Evolutionary conservation across 2,797 vertebrate species (phyloP).

Genomic region (Phoxinus dragarum): DNA sequence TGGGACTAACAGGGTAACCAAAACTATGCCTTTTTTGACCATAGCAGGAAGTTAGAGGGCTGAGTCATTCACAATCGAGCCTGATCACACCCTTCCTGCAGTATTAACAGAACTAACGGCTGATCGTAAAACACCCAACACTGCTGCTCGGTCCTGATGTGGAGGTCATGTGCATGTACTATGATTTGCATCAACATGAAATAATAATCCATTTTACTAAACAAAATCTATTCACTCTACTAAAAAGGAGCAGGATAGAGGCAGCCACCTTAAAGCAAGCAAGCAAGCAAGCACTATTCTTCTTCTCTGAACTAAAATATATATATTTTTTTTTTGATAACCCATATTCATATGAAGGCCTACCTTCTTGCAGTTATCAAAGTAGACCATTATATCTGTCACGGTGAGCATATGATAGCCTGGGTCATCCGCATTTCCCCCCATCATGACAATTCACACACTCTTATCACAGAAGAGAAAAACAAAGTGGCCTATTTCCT

Average conservation of each 20-base stretch:
- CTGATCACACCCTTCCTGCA: constrained; percentile 50
- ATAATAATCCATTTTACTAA: background rate
- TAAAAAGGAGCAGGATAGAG: background rate
- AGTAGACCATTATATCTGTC: constrained; percentile 55
- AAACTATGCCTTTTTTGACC: constrained; percentile 32
- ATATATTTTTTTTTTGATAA: background rate
- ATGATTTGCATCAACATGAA: background rate
- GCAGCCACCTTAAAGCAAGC: background rate
- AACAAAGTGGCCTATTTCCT: constrained; percentile 31
- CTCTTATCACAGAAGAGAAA: constrained; percentile 28
- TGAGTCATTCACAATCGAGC: constrained; percentile 49
- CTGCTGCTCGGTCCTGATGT: background rate
- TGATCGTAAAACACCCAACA: background rate
- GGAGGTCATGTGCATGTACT: background rate
- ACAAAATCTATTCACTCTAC: background rate
- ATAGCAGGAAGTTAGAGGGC: constrained; percentile 53
- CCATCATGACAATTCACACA: constrained; percentile 37
- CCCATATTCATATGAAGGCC: background rate
- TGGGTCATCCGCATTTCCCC: constrained; percentile 47
- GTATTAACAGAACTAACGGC: constrained; percentile 24
- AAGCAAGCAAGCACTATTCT: background rate
- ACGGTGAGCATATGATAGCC: constrained; percentile 52
- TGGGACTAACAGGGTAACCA: constrained; percentile 1
- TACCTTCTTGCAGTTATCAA: constrained; percentile 59
- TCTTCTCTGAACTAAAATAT: background rate